A percentile compares a stretch with the other conserved stretches of the same genome.
These are phyloP conservation scores for Lordiphosa andalusiaca DNA, from an alignment of 2,888 invertebrate species.

Conservation along the genomic window DNA sequence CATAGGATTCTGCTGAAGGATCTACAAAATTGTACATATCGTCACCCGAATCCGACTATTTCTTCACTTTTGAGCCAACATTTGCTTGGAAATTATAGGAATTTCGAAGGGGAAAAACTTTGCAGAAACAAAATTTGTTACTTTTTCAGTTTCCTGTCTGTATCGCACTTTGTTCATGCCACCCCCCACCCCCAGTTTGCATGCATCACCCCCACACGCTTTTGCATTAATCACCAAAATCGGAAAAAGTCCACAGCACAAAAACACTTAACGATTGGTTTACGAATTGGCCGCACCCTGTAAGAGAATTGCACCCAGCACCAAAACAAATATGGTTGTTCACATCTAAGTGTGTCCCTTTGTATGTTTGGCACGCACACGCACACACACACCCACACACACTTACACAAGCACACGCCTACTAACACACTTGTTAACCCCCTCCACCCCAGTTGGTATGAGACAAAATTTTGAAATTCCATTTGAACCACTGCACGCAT, in stretches of 20 bases:
- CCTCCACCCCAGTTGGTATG: conserved; percentile 22
- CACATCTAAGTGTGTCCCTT: conserved; percentile 35
- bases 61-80: too few relatives aligned
- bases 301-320: conserved; percentile 32
- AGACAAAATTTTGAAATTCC: conserved; percentile 56
- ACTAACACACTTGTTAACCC: conserved; percentile 17
- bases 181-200: conserved; percentile 12
- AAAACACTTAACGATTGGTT: conserved; percentile 43
- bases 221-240: conserved; percentile 9
- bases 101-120: not conserved
- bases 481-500: conserved; percentile 34
- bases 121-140: too few relatives aligned
- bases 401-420: conserved; percentile 12
- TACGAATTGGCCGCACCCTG: conserved; percentile 50
- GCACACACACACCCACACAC: conserved; percentile 5
- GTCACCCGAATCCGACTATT: too few relatives aligned
- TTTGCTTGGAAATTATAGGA: too few relatives aligned
- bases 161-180: conserved; percentile 13
- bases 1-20: too few relatives aligned
- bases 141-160: not conserved
- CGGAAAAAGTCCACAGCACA: conserved; percentile 7
- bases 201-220: conserved; percentile 19
- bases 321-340: conserved; percentile 19
- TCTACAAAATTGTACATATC: too few relatives aligned
- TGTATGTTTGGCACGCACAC: conserved; percentile 32